Base-by-base conservation (phyloP, 2,888 invertebrate species). In the Mythimna lalbum region DNA sequence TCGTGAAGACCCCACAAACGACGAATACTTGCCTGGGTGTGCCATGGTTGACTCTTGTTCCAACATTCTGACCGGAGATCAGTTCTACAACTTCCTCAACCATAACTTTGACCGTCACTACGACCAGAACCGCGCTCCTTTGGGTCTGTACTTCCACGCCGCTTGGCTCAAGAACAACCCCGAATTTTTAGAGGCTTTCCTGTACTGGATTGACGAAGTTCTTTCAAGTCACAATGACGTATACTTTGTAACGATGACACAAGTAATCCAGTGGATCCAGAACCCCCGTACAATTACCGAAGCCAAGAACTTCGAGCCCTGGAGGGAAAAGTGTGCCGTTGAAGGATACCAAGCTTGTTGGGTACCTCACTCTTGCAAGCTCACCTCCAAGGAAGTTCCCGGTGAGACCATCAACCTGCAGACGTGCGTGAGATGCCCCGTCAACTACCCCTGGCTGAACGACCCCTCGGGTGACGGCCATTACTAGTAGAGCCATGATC, bases 41-140 rank as follows among this genome's bases (percentile, higher is more conserved):
- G 98, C 98, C 73, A 99, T 99, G 99, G 98, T 99, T 9, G 99
- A 99, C 94, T 99, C 98, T 21, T 99, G 99, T 96, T 98, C 98
- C 73, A 99, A 98, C 94, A 98, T 99, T 87, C 96, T 99, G 65
- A 98, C 97, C 56, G 98, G 99, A 64, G 99, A 99, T 90, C 99
- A 99, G 91, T 99, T 99, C 96, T 99, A 98, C 96, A 98, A 98
- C 93, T 99, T 99, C 97, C 96, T 99, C 52, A 98, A 98, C 90
- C 98, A 99, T 96, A 99, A 99, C 92, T 99, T 99, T 90, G 98
- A 99, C 90, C 97, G 99, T 59, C 99, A 98, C 92, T 98, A 98
- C 94, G 97, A 98, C 82, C 98, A 98, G 91, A 98, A 98, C 92
- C 97, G 98, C 75, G 98, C 98, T 9, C 98, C 98, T 0, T 94